Percentiles rank a stretch among this genome's conserved stretches.
Conservation (phyloP, 2,113 vertebrate genomes). For the Seriola rivoliana region DNA sequence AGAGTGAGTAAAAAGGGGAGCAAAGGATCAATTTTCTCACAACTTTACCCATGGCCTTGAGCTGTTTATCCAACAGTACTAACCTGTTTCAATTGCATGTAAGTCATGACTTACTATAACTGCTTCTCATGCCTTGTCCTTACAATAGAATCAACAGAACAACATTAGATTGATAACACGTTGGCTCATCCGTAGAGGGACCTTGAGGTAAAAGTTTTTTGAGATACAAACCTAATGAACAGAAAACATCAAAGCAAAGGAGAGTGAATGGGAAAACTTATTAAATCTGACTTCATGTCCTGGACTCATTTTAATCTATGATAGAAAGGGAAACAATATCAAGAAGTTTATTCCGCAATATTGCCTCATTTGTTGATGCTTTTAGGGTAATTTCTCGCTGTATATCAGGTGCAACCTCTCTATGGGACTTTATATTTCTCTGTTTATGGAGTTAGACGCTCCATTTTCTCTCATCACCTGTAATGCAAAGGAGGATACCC, state of each 20-base stretch:
- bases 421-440: background rate
- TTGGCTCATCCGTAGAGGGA: background rate
- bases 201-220: background rate
- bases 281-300: background rate
- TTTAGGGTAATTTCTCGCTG: background rate
- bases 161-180: background rate
- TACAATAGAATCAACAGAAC: background rate
- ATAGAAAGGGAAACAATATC: background rate
- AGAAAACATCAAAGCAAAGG: background rate
- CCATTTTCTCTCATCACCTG: conserved; percentile 30
- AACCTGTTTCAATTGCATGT: background rate
- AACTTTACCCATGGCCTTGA: background rate
- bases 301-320: background rate
- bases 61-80: background rate
- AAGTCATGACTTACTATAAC: background rate
- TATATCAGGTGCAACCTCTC: background rate
- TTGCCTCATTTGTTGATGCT: conserved; percentile 3
- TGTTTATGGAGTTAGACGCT: conserved; percentile 23
- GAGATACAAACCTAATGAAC: background rate
- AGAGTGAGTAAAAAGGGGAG: no score
- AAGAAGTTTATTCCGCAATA: background rate
- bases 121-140: background rate
- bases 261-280: background rate
- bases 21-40: background rate
- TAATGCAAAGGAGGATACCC: conserved; percentile 8